Conservation (phyloP, 2,888 invertebrate genomes). For the Eugnorisma glareosa region DNA sequence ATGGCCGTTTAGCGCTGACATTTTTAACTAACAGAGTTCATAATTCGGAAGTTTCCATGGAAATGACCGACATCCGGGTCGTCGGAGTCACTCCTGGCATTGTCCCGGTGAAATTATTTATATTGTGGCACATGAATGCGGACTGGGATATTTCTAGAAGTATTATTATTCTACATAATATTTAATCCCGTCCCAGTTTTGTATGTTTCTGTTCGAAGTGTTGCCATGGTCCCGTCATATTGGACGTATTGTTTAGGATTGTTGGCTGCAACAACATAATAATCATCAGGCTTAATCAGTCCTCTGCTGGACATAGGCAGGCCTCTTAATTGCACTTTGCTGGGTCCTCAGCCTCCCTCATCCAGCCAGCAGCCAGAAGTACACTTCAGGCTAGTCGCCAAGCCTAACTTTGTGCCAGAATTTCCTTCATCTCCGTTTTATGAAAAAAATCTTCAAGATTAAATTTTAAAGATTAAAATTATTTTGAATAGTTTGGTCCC, state of each 20-base stretch:
- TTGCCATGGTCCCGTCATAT: neutral
- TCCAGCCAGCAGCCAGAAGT: neutral
- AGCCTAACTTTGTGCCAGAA: neutral
- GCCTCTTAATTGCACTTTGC: neutral
- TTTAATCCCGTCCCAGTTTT: neutral
- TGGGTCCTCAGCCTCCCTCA: neutral
- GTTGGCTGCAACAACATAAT: neutral
- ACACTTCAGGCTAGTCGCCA: neutral
- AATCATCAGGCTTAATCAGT: neutral
- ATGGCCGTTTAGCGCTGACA: conserved; percentile 14
- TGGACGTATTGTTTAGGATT: neutral
- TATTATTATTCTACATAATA: neutral
- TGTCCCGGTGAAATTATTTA: conserved; percentile 49
- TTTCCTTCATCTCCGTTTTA: neutral
- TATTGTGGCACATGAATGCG: conserved; percentile 36
- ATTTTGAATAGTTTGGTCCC: too few relatives aligned
- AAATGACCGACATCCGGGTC: conserved; percentile 41
- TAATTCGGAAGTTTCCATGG: conserved; percentile 37
- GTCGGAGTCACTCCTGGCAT: conserved; percentile 22
- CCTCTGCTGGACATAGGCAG: neutral
- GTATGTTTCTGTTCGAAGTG: neutral
- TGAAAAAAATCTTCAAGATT: neutral
- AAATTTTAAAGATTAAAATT: too few relatives aligned
- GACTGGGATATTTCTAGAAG: conserved; percentile 9
- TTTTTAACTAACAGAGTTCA: conserved; percentile 31